A percentile compares a stretch with the other conserved stretches of the same genome.
Conservation (phyloP, 2,113 vertebrate species). For the Oxyura jamaicensis region DNA sequence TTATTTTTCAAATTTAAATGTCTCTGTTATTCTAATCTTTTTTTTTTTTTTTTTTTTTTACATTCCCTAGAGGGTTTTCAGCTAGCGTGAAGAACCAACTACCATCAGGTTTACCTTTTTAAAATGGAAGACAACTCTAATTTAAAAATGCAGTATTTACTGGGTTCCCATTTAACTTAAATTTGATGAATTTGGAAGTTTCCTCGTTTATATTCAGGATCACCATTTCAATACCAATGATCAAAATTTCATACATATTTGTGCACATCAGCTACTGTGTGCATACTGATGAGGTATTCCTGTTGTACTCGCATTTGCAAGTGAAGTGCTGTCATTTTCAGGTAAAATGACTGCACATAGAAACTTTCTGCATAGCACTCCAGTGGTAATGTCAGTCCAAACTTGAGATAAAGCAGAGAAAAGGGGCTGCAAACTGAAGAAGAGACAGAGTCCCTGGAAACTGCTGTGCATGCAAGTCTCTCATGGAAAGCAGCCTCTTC, state of each 20-base stretch:
- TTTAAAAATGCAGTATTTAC: conserved; percentile 25
- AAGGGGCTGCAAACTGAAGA: neutral
- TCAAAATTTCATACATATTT: conserved; percentile 66
- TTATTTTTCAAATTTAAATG: conserved; percentile 53
- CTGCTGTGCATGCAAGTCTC: neutral
- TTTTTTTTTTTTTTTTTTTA: neutral
- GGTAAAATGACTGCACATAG: neutral
- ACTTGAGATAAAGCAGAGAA: neutral
- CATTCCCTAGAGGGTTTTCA: conserved; percentile 1
- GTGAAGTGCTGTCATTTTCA: neutral
- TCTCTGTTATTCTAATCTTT: conserved; percentile 26
- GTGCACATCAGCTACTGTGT: conserved; percentile 20
- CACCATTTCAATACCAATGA: conserved; percentile 43
- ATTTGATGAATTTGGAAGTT: neutral
- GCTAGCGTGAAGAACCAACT: neutral
- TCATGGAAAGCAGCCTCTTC: neutral
- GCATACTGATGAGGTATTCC: conserved; percentile 47
- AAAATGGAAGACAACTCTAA: neutral
- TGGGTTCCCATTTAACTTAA: neutral
- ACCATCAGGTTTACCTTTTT: neutral
- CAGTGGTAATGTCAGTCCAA: neutral
- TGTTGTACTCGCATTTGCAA: neutral
- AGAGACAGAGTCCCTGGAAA: neutral
- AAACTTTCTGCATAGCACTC: neutral
- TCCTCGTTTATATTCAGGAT: conserved; percentile 59